Evolutionary conservation across 2,888 invertebrate genomes (phyloP).

Genomic region (Cordylochernes scorpioides): DNA sequence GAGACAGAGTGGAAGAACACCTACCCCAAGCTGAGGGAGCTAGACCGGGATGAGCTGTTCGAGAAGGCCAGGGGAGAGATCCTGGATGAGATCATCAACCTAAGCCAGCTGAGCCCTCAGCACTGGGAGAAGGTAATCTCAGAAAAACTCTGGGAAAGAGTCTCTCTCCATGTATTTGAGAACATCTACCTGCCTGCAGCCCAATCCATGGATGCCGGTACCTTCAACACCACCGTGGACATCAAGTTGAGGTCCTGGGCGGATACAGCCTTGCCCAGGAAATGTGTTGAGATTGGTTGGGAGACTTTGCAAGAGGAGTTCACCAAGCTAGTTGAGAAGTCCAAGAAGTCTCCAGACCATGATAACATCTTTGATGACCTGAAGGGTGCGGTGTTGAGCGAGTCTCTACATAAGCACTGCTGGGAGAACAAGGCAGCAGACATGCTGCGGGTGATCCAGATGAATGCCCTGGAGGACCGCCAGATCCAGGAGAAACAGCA

Average conservation of each 20-base stretch:
- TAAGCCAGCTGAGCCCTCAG: constrained; percentile 47
- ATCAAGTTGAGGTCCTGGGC: constrained; percentile 91
- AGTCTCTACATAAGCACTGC: constrained; percentile 53
- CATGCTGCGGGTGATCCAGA: constrained; percentile 53
- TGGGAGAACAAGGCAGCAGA: constrained; percentile 64
- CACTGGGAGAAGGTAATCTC: constrained; percentile 71
- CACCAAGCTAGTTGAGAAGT: constrained; percentile 35
- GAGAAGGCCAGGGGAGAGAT: constrained; percentile 87
- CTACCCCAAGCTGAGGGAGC: constrained; percentile 69
- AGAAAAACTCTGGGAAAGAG: constrained; percentile 51
- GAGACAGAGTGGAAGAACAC: constrained; percentile 99
- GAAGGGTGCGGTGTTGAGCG: constrained; percentile 59
- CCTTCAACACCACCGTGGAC: constrained; percentile 37
- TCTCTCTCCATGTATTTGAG: constrained; percentile 54
- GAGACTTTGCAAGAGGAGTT: constrained; percentile 52
- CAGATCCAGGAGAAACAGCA: constrained; percentile 55
- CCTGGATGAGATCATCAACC: constrained; percentile 79
- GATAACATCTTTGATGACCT: constrained; percentile 72
- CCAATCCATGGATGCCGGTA: constrained; percentile 36
- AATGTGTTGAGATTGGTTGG: constrained; percentile 56
- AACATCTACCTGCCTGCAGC: constrained; percentile 81
- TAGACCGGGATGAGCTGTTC: constrained; percentile 87
- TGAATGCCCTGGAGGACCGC: constrained; percentile 73
- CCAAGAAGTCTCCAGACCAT: constrained; percentile 38
- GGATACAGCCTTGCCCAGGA: constrained; percentile 56